A percentile compares a stretch with the other conserved stretches of the same genome.
Conservation (phyloP, 1,140 invertebrate genomes). For the Lepidostoma basale region DNA sequence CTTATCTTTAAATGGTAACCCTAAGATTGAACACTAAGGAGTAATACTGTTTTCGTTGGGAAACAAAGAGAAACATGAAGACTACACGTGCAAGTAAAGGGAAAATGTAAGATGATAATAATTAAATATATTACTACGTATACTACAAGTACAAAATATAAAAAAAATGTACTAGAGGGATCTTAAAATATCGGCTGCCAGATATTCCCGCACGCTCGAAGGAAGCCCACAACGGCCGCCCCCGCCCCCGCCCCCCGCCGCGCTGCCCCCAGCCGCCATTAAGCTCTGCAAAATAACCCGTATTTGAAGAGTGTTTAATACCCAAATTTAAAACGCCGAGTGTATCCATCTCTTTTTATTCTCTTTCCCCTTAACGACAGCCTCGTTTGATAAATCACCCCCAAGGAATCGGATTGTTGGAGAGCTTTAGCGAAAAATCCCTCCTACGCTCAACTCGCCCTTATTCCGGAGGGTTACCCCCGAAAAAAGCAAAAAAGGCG, state of each 20-base stretch:
- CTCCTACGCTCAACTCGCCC: slow-evolving; percentile 8
- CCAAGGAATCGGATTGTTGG: slow-evolving; percentile 39
- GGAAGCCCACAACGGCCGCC: slow-evolving; percentile 23
- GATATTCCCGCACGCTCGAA: slow-evolving; percentile 32
- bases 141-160: not conserved
- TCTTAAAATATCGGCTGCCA: slow-evolving; percentile 33
- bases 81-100: too few species aligned
- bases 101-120: too few species aligned
- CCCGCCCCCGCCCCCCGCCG: not conserved
- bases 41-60: too few species aligned
- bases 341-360: slow-evolving; percentile 14
- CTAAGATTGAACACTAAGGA: too few species aligned
- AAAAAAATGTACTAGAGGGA: too few species aligned
- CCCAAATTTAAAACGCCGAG: slow-evolving; percentile 20
- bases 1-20: too few species aligned
- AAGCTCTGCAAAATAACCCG: slow-evolving; percentile 11
- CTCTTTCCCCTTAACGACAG: slow-evolving; percentile 31
- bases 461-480: slow-evolving; percentile 16
- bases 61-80: too few species aligned
- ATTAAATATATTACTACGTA: too few species aligned
- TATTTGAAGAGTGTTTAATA: slow-evolving; percentile 23
- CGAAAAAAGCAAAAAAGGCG: too few species aligned
- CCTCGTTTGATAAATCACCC: slow-evolving; percentile 47
- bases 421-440: slow-evolving; percentile 10
- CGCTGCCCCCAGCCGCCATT: not conserved